Evolutionary conservation across 2,888 invertebrate genomes (phyloP).

Genomic region (Lycocerus yunnanus): DNA sequence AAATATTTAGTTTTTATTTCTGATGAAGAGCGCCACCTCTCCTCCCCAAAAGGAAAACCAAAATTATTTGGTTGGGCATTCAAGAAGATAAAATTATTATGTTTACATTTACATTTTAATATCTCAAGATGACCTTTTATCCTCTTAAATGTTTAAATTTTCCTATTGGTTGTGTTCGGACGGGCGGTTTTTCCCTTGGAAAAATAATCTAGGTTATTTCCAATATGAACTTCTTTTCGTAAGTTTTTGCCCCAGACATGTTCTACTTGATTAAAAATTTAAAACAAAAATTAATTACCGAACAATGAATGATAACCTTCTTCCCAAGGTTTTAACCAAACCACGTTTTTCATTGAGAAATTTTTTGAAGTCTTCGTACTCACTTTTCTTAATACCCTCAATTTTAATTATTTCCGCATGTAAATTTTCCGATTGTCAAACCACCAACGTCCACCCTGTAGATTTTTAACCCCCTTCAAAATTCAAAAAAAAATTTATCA

Average conservation of each 20-base stretch:
- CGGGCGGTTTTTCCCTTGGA: background rate
- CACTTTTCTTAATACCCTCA: background rate
- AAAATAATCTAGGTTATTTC: background rate
- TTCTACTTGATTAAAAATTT: background rate
- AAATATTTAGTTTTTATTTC: no score
- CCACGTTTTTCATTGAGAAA: background rate
- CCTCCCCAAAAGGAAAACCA: no score
- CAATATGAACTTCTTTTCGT: background rate
- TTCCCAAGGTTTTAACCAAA: background rate
- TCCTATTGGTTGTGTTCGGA: background rate
- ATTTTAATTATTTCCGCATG: background rate
- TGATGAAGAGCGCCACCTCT: no score
- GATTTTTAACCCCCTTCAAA: no score
- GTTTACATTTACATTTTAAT: background rate
- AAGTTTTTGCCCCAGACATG: background rate
- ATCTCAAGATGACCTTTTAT: background rate
- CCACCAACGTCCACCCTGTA: no score
- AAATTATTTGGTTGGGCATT: background rate
- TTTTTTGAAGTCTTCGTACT: background rate
- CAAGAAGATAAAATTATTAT: background rate
- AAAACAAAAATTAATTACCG: background rate
- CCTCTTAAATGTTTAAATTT: background rate
- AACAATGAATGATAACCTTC: background rate
- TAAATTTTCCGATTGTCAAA: background rate
- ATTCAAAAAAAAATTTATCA: no score